Evolutionary conservation across 2,113 vertebrate species (phyloP).

Genomic region (Toxotes jaculatrix): DNA sequence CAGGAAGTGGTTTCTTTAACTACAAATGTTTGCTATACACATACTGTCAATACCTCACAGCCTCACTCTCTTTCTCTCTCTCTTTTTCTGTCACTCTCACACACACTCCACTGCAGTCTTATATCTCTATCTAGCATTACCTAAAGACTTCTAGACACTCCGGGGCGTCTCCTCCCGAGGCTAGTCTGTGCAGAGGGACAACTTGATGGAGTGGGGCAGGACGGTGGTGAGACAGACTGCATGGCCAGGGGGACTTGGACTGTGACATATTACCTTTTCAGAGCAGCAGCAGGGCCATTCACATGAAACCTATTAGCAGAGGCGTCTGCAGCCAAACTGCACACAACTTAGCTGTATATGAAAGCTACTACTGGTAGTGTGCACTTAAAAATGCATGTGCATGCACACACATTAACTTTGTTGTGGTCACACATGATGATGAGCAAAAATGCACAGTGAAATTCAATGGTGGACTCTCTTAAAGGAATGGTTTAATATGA

Average conservation of each 20-base stretch:
- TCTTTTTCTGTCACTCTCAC: neutral
- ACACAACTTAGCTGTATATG: constrained; percentile 46
- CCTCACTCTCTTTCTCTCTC: neutral
- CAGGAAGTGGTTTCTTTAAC: constrained; percentile 36
- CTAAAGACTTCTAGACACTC: constrained; percentile 71
- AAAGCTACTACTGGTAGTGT: constrained; percentile 23
- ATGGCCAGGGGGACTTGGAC: constrained; percentile 72
- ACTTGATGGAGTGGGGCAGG: constrained; percentile 81
- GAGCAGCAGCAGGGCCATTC: constrained; percentile 70
- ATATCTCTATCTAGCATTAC: constrained; percentile 69
- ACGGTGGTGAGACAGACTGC: constrained; percentile 68
- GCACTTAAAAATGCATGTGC: neutral
- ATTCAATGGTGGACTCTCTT: neutral
- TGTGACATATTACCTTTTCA: constrained; percentile 82
- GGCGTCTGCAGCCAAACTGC: constrained; percentile 55
- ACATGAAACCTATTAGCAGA: constrained; percentile 79
- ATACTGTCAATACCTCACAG: constrained; percentile 35
- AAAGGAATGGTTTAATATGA: neutral
- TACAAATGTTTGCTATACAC: constrained; percentile 40
- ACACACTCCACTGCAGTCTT: constrained; percentile 28
- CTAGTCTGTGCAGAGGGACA: constrained; percentile 63
- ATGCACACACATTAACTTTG: neutral
- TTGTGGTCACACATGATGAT: neutral
- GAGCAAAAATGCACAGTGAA: neutral
- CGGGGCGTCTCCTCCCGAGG: constrained; percentile 53